A percentile compares a stretch with the other conserved stretches of the same genome.
phyloP scores from a whole-genome alignment of 2,888 invertebrate genomes.

The Tiphia femorata region DNA sequence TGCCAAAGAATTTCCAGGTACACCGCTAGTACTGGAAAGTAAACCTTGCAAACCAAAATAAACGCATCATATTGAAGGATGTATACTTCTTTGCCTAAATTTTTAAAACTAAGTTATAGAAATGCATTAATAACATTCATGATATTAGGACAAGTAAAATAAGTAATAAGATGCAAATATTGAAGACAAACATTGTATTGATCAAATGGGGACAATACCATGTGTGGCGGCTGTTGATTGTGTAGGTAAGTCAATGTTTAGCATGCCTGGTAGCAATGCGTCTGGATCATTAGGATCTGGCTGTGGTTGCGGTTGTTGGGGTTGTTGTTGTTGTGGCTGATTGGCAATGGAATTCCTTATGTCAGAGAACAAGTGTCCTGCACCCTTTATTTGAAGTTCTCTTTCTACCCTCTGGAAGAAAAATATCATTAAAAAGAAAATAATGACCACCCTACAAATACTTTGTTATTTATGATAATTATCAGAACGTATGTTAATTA shows the following conservation, averaged over 20 bases:
- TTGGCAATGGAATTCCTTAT: conserved; percentile 55
- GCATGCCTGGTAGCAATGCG: conserved; percentile 67
- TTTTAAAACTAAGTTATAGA: no score
- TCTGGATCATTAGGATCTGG: conserved; percentile 54
- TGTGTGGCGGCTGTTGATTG: conserved; percentile 49
- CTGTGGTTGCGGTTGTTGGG: no score
- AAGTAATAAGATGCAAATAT: not conserved
- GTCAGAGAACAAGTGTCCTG: conserved; percentile 58
- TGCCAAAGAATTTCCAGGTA: conserved; percentile 66
- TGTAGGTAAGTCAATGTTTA: conserved; percentile 70
- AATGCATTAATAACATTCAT: no score
- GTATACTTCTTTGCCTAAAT: not conserved
- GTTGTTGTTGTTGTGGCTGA: conserved; percentile 57
- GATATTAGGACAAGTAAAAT: not conserved
- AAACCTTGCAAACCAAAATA: conserved; percentile 55
- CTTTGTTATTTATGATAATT: not conserved
- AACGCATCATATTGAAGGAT: not conserved
- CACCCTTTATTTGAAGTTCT: conserved; percentile 74
- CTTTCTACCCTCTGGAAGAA: conserved; percentile 76
- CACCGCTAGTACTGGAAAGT: conserved; percentile 64
- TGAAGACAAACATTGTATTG: not conserved
- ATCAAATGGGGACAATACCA: conserved; percentile 37
- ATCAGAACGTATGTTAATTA: not conserved
- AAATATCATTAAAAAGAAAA: not conserved
- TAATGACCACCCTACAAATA: no score